phyloP scores from a whole-genome alignment of 2,888 invertebrate species.

The Xiphydria camelus region DNA sequence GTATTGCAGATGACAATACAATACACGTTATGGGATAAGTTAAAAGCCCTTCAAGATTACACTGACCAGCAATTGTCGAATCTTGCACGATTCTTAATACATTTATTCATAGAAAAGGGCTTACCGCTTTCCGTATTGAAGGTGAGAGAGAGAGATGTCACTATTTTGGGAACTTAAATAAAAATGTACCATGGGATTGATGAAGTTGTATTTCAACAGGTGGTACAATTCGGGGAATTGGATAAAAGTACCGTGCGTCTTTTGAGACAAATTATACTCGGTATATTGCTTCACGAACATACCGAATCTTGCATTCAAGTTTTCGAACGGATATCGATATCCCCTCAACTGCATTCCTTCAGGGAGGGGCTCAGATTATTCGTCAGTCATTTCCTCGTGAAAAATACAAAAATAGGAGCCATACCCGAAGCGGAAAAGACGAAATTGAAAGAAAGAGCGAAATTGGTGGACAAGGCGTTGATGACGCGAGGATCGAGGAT shows the following conservation, averaged over 20 bases:
- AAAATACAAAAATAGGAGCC: constrained; percentile 60
- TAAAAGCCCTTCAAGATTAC: constrained; percentile 75
- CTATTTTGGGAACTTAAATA: too few relatives aligned
- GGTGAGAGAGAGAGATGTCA: constrained; percentile 65
- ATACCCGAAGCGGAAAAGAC: constrained; percentile 58
- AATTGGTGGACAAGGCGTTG: constrained; percentile 70
- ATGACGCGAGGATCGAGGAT: constrained; percentile 55
- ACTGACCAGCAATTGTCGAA: constrained; percentile 70
- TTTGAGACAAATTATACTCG: constrained; percentile 75
- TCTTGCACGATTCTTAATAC: constrained; percentile 76
- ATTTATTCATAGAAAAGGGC: constrained; percentile 78
- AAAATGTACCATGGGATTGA: too few relatives aligned
- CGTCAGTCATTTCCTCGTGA: constrained; percentile 82
- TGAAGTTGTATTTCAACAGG: too few relatives aligned
- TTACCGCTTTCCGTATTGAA: constrained; percentile 83
- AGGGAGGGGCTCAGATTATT: constrained; percentile 83
- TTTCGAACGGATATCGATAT: constrained; percentile 73
- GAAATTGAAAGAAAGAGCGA: constrained; percentile 63
- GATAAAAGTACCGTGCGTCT: constrained; percentile 79
- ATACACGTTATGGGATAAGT: constrained; percentile 88
- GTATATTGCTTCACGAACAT: constrained; percentile 72
- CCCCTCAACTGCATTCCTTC: constrained; percentile 77
- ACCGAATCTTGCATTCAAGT: constrained; percentile 65
- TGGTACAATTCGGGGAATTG: constrained; percentile 84
- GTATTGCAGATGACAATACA: constrained; percentile 83